Evolutionary conservation across 2,797 vertebrate species (phyloP), one percentile per base, ranked within the genome.

Genomic region (Apogon talboti): DNA sequence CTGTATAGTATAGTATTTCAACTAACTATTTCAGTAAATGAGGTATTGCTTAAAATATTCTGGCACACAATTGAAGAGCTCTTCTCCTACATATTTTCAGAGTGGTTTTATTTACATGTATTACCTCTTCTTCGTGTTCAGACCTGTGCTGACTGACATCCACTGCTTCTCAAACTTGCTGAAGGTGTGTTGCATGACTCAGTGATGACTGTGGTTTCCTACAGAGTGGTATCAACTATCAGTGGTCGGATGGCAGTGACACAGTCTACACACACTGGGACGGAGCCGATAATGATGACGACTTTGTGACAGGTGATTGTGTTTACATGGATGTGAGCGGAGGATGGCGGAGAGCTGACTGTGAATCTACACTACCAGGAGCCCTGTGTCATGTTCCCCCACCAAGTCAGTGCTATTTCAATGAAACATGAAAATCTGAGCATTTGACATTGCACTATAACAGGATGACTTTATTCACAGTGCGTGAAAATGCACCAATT

Each of bases 191-290:
- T 68, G 63, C 49, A 51, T 42, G 38, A 54, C 42, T 40, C 12
- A 0, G 11, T 7, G 63, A 42, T 74, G 38, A 42, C 89, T 82
- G 58, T 69, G 16, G 45, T 63, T 63, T 1, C 18, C 74, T 33
- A 9, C 93, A 99, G 97, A 92, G 92, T 0, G 95, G 95, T 24
- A 88, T 94, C 74, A 92, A 92, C 79, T 97, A 96, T 84, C 93
- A 92, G 43, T 99, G 98, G 97, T 94, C 94, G 0, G 96, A 98
- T 83, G 95, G 95, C 52, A 95, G 93, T 4, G 94, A 93, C 76
- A 94, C 93, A 4, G 84, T 95, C 41, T 97, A 96, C 84, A 94
- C 94, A 10, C 95, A 95, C 82, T 99, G 96, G 97, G 93, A 95
- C 57, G 85, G 94, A 0, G 66, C 90, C 59, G 92, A 95, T 5